These are phyloP conservation scores for Rhipidura dahli DNA, from an alignment of 2,113 vertebrate species.

Conservation along the genomic window DNA sequence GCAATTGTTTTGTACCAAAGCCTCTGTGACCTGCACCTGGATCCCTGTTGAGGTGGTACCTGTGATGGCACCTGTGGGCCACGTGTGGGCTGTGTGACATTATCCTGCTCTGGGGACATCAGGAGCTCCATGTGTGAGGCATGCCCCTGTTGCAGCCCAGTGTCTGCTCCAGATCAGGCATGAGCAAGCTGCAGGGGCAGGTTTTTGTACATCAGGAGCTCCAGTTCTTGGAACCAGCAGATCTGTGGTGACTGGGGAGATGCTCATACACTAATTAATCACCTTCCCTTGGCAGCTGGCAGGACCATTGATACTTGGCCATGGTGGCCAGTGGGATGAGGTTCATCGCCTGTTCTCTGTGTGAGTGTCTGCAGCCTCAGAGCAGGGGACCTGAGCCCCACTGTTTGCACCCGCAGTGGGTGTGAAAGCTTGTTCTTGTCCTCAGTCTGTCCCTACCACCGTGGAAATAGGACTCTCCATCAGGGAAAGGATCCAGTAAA, in stretches of 20 bases:
- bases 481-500: neutral
- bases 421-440: neutral
- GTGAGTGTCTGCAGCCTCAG: neutral
- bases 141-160: neutral
- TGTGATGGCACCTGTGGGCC: neutral
- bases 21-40: neutral
- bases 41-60: neutral
- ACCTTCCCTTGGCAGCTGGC: neutral
- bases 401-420: accelerated
- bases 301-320: neutral
- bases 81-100: neutral
- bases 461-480: neutral
- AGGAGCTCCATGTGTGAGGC: neutral
- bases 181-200: neutral
- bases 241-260: neutral
- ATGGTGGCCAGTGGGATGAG: neutral
- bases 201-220: neutral
- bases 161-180: neutral
- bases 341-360: neutral
- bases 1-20: neutral
- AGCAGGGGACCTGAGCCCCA: neutral
- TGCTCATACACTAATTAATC: neutral
- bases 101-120: neutral
- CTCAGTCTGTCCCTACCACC: neutral
- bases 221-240: neutral